Conservation (phyloP, 2,113 vertebrate genomes). For the Anguilla japonica region DNA sequence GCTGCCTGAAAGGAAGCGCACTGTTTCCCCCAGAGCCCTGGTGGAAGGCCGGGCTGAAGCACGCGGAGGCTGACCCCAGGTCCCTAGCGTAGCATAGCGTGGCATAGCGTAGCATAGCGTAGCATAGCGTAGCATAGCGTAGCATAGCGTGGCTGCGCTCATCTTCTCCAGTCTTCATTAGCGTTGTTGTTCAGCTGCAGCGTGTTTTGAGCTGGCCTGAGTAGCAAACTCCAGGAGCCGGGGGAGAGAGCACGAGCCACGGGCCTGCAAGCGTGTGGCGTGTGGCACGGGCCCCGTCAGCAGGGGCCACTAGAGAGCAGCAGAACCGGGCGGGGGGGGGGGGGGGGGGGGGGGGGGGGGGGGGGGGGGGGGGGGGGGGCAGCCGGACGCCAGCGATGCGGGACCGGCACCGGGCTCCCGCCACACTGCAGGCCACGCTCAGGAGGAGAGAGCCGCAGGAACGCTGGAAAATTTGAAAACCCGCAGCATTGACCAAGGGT, state of each 20-base stretch:
- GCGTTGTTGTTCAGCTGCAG: background rate
- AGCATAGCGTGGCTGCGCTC: background rate
- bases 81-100: background rate
- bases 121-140: no score
- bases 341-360: no score
- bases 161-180: background rate
- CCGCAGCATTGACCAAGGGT: background rate
- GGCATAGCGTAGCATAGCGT: background rate
- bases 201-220: slow-evolving; percentile 1
- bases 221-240: background rate
- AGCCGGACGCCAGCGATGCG: slow-evolving; percentile 49
- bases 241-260: background rate
- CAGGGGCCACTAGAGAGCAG: slow-evolving; percentile 66
- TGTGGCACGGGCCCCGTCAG: slow-evolving; percentile 45
- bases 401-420: slow-evolving; percentile 61
- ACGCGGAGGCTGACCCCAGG: background rate
- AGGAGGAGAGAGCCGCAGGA: background rate
- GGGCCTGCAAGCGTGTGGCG: background rate
- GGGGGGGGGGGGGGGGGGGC: background rate
- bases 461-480: background rate
- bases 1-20: background rate
- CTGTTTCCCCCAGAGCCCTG: background rate
- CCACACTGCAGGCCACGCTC: slow-evolving; percentile 59
- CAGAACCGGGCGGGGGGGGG: background rate
- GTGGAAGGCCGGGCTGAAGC: background rate